Percentiles rank a stretch among this genome's conserved stretches.
Conservation (phyloP, 2,888 invertebrate genomes). For the Eledona agricola region DNA sequence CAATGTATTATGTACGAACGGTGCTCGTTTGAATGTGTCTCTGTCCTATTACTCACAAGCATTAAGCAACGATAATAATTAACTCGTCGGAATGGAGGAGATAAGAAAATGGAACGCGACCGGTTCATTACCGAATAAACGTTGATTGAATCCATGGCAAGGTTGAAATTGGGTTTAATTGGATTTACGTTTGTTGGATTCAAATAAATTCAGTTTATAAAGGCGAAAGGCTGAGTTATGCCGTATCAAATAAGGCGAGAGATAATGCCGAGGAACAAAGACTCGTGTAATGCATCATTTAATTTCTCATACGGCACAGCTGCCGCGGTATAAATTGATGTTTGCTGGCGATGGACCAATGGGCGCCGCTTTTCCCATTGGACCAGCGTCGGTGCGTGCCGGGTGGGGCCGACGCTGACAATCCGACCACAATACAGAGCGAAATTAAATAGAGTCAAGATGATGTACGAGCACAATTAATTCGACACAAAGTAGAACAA, state of each 20-base stretch:
- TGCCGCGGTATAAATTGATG: too few species aligned
- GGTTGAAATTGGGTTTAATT: slow-evolving; percentile 4
- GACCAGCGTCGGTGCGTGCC: too few species aligned
- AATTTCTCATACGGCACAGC: not conserved
- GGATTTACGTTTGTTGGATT: slow-evolving; percentile 4
- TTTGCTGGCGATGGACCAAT: not conserved
- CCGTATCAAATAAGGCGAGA: slow-evolving; percentile 1
- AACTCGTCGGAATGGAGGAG: slow-evolving; percentile 4
- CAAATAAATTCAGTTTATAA: slow-evolving; percentile 3
- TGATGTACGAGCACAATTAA: slow-evolving; percentile 33
- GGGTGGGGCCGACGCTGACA: slow-evolving; percentile 7
- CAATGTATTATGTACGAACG: not conserved
- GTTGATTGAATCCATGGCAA: not conserved
- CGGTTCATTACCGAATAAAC: slow-evolving; percentile 5
- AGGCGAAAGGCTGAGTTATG: not conserved
- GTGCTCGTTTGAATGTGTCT: slow-evolving; percentile 3
- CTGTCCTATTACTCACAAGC: slow-evolving; percentile 3
- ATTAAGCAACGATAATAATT: slow-evolving; percentile 5
- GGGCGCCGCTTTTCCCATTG: too few species aligned
- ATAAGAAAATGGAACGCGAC: slow-evolving; percentile 6
- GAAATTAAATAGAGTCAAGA: slow-evolving; percentile 27
- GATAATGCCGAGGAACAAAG: not conserved
- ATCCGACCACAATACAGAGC: slow-evolving; percentile 21
- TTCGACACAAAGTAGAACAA: slow-evolving; percentile 31
- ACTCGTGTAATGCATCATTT: not conserved